phyloP scores from a whole-genome alignment of 2,888 invertebrate species.

The Silvanus unidentatus region DNA sequence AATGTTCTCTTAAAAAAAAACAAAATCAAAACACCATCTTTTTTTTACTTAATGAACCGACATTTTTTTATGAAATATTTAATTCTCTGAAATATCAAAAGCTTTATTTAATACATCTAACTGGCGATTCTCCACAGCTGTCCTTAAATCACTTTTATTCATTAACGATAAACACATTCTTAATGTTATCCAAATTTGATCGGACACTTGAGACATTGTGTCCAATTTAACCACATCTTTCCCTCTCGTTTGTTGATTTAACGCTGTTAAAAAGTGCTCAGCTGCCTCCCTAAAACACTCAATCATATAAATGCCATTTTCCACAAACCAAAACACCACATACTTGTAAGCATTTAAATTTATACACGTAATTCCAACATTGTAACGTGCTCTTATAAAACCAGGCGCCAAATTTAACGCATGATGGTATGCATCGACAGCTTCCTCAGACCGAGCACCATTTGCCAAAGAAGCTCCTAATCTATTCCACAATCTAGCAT shows the following conservation, averaged over 20 bases:
- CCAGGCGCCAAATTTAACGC: constrained; percentile 90
- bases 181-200: constrained; percentile 91
- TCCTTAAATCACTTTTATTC: constrained; percentile 61
- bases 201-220: constrained; percentile 64
- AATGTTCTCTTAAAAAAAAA: background rate
- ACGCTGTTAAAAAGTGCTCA: constrained; percentile 88
- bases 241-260: constrained; percentile 84
- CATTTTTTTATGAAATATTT: too few species aligned
- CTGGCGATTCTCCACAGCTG: constrained; percentile 57
- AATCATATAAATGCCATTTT: background rate
- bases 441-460: constrained; percentile 89
- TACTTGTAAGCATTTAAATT: constrained; percentile 79
- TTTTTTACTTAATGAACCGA: too few species aligned
- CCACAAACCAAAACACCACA: constrained; percentile 6
- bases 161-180: constrained; percentile 82
- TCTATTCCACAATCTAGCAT: constrained; percentile 94
- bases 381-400: constrained; percentile 93
- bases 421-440: constrained; percentile 90
- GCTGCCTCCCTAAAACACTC: constrained; percentile 71
- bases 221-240: constrained; percentile 49
- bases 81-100: constrained; percentile 47
- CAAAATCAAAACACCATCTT: too few species aligned
- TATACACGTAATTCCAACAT: constrained; percentile 96
- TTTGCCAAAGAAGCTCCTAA: constrained; percentile 96
- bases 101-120: constrained; percentile 56